Conservation (phyloP, 2,888 invertebrate species). For the Marronus borbonicus region DNA sequence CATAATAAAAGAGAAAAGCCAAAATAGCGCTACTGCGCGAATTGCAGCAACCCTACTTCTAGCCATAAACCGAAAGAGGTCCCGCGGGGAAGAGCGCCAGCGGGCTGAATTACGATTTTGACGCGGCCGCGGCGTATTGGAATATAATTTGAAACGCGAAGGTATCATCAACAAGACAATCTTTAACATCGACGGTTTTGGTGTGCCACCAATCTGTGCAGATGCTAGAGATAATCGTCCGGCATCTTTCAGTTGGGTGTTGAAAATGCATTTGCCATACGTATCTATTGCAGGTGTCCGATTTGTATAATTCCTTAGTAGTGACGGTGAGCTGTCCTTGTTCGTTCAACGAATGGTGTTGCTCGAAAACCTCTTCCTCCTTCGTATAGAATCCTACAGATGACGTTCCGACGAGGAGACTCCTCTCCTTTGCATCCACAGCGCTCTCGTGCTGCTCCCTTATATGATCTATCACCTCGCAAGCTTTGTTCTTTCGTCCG, state of each 20-base stretch:
- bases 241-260: not conserved
- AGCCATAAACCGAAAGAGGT: too few species aligned
- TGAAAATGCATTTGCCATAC: not conserved
- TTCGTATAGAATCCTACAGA: not conserved
- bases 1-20: too few species aligned
- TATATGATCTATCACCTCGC: not conserved
- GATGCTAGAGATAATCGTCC: not conserved
- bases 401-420: too few species aligned
- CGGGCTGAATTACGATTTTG: too few species aligned
- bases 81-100: too few species aligned
- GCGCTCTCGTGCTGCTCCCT: not conserved
- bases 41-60: too few species aligned
- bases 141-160: not conserved
- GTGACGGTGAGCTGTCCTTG: not conserved
- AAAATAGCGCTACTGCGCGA: too few species aligned
- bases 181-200: not conserved
- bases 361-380: not conserved
- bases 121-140: too few species aligned
- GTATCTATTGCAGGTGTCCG: not conserved
- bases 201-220: not conserved
- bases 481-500: not conserved
- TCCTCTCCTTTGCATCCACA: not conserved
- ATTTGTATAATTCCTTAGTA: not conserved
- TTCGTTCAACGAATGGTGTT: not conserved
- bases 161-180: not conserved